Conservation (phyloP, 2,113 vertebrate genomes). For the Hypomesus transpacificus region DNA sequence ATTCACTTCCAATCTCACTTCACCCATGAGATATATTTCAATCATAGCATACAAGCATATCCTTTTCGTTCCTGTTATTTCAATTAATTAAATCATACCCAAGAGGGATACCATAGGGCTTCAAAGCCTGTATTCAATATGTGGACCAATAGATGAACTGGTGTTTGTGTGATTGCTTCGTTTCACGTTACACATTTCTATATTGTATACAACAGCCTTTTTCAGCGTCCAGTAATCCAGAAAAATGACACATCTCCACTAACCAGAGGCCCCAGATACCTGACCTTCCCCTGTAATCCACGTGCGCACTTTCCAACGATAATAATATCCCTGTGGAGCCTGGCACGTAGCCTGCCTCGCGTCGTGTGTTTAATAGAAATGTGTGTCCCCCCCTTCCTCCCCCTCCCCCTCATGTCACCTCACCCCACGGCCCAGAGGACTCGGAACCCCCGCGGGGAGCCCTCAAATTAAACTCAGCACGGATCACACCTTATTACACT, state of each 20-base stretch:
- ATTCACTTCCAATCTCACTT: background rate
- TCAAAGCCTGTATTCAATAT: no score
- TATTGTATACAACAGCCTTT: background rate
- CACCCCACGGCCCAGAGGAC: constrained; percentile 1
- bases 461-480: constrained; percentile 24
- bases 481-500: background rate
- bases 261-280: no score
- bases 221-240: no score
- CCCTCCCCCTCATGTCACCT: constrained; percentile 13
- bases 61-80: no score
- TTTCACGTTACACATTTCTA: no score
- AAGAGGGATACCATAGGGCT: no score
- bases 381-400: constrained; percentile 4
- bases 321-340: background rate
- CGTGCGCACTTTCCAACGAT: no score
- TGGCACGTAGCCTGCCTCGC: background rate
- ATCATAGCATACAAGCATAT: background rate
- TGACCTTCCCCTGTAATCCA: no score
- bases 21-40: background rate
- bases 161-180: background rate
- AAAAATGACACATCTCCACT: no score
- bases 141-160: no score
- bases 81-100: no score
- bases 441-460: constrained; percentile 24
- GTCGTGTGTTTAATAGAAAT: constrained; percentile 17